Base-by-base conservation (phyloP, 2,797 vertebrate genomes). In the Hoplostethus atlanticus region DNA sequence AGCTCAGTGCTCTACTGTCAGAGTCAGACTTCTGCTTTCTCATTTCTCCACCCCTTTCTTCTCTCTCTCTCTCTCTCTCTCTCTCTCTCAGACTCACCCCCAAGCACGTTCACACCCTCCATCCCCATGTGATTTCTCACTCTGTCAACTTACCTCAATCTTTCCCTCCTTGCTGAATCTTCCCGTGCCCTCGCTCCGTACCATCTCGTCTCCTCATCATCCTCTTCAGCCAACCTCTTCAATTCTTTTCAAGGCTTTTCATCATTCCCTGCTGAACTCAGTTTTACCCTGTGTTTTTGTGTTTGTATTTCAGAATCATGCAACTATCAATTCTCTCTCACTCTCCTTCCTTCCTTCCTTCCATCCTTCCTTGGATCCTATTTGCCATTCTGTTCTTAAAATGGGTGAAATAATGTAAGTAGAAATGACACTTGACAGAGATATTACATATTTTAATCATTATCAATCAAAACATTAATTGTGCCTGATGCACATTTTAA, bases 1-100 rank as follows among this genome's bases (percentile, higher is more conserved):
- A 86, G 84, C 86, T 89, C 87, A 79, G 78, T 74, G 76, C 85
- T 77, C 73, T 2, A 77, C 88, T 90, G 90, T 90, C 91, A 89
- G 77, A 87, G 72, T 86, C 85, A 84, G 67, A 84, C 78, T 87
- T 68, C 63, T 57, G 80, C 80, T 85, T 84, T 76, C 79, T 81
- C 76, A 7, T 73, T 81, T 64, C 75, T 63, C 53, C 48, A 52
- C 51, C 69, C 48, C 61, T 59, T 65, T 34, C 71, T 10, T 50
- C 28, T 38, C 42, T 36, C 61, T 55, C 50, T 42, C 61, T 52
- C 66, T 60, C 34, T 21, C 52, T 60, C 58, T 9, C 36, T 48
- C 31, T 38, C 44, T 54, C 69, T 52, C 13, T 5, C 80, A 60
- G 54, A 77, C 69, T 72, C 64, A 82, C 81, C 66, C 76, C 83